These are phyloP conservation scores for Anneissia japonica DNA, from an alignment of 35 echinoderm and acorn worm species.

Conservation along the genomic window DNA sequence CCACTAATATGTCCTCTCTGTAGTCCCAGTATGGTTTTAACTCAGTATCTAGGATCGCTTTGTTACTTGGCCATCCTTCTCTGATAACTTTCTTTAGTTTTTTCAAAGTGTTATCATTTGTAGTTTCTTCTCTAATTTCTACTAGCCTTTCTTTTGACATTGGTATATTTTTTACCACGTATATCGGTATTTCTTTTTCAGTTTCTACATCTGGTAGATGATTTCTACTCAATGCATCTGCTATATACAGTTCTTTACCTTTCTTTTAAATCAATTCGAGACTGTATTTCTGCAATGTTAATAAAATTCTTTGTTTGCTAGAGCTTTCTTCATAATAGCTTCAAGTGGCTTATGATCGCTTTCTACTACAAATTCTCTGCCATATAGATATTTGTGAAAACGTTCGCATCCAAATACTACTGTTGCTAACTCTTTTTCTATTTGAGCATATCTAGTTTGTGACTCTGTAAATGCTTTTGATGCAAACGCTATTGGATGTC, in stretches of 20 bases:
- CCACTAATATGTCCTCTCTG: slow-evolving; percentile 44
- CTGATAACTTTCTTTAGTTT: slow-evolving; percentile 15
- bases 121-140: slow-evolving; percentile 22
- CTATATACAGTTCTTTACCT: slow-evolving; percentile 12
- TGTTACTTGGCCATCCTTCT: slow-evolving; percentile 50
- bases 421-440: slow-evolving; percentile 59
- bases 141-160: not conserved
- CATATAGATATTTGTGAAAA: slow-evolving; percentile 59
- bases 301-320: slow-evolving; percentile 38
- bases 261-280: slow-evolving; percentile 1
- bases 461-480: slow-evolving; percentile 42
- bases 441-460: slow-evolving; percentile 48
- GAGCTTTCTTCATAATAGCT: slow-evolving; percentile 35
- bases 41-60: slow-evolving; percentile 4
- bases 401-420: slow-evolving; percentile 53
- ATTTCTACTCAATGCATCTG: slow-evolving; percentile 29
- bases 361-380: slow-evolving; percentile 1
- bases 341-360: slow-evolving; percentile 54
- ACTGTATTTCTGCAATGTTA: slow-evolving; percentile 41
- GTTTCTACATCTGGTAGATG: not conserved
- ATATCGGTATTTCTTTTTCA: not conserved
- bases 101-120: slow-evolving; percentile 6
- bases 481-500: slow-evolving; percentile 46
- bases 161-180: not conserved
- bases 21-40: slow-evolving; percentile 28